Conservation (phyloP, 2,797 vertebrate genomes). For the Parauchenoglanis punctatus region DNA sequence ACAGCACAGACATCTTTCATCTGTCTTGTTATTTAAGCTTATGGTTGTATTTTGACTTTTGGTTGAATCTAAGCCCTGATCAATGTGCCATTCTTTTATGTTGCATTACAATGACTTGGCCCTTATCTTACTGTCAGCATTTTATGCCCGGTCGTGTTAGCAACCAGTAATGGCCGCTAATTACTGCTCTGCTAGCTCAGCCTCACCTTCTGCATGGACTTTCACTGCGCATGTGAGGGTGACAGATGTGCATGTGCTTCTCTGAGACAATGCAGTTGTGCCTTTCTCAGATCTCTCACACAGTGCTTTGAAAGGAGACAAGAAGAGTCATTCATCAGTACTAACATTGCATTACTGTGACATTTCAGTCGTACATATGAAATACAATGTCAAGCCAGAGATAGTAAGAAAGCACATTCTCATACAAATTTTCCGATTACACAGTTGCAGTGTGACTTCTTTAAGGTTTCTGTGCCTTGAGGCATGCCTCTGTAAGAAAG, state of each 20-base stretch:
- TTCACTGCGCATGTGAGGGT: slow-evolving; percentile 66
- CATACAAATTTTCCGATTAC: neutral
- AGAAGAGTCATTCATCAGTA: neutral
- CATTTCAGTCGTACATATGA: neutral
- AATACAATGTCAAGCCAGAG: slow-evolving; percentile 12
- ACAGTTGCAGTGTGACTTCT: neutral
- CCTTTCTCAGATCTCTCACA: slow-evolving; percentile 70
- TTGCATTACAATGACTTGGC: slow-evolving; percentile 17
- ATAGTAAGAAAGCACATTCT: neutral
- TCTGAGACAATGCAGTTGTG: slow-evolving; percentile 63
- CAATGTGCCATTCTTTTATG: slow-evolving; percentile 31
- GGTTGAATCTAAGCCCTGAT: slow-evolving; percentile 11
- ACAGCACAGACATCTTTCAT: slow-evolving; percentile 58
- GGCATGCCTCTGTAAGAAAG: neutral
- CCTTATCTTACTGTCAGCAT: slow-evolving; percentile 20
- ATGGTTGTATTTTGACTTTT: slow-evolving; percentile 2
- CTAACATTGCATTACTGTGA: slow-evolving; percentile 1
- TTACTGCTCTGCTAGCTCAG: slow-evolving; percentile 33
- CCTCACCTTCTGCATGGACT: slow-evolving; percentile 41
- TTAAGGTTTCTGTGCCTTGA: neutral
- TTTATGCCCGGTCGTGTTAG: slow-evolving; percentile 24
- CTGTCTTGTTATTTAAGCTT: slow-evolving; percentile 21
- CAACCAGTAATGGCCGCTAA: slow-evolving; percentile 15
- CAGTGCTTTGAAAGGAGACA: slow-evolving; percentile 38
- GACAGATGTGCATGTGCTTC: slow-evolving; percentile 63